A percentile compares a stretch with the other conserved stretches of the same genome.
These are phyloP conservation scores for Gerris buenoi DNA, from an alignment of 1,140 invertebrate genomes.

Conservation along the genomic window DNA sequence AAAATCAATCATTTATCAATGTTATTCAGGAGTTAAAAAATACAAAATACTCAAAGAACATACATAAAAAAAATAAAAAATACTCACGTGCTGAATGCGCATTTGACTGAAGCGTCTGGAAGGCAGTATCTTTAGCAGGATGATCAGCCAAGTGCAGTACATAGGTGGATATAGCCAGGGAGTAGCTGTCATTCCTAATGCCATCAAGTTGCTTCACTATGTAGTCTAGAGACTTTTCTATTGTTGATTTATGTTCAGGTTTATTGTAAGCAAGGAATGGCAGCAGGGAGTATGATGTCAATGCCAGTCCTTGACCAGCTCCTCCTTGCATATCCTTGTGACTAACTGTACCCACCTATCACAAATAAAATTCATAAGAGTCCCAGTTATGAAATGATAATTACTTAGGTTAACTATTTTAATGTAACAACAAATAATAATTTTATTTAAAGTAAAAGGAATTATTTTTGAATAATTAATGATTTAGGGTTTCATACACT, in stretches of 20 bases:
- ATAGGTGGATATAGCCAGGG: constrained; percentile 58
- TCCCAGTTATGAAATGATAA: too few species aligned
- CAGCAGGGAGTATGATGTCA: constrained; percentile 70
- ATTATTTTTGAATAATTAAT: too few species aligned
- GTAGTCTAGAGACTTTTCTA: constrained; percentile 37
- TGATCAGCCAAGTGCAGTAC: constrained; percentile 61
- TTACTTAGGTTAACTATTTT: too few species aligned
- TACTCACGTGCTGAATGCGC: too few species aligned
- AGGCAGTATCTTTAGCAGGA: constrained; percentile 44
- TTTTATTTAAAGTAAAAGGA: too few species aligned
- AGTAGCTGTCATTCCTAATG: constrained; percentile 54
- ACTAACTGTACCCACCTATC: constrained; percentile 50
- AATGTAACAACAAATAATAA: too few species aligned
- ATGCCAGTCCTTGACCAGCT: constrained; percentile 49
- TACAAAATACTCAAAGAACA: too few species aligned
- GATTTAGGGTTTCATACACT: too few species aligned
- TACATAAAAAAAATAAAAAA: too few species aligned
- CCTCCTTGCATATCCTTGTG: constrained; percentile 66
- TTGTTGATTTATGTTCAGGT: constrained; percentile 52
- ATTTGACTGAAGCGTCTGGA: constrained; percentile 44
- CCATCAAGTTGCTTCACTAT: constrained; percentile 54
- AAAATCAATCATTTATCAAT: background rate
- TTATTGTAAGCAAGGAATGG: constrained; percentile 59
- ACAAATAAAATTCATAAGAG: too few species aligned
- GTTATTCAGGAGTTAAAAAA: too few species aligned